These are phyloP conservation scores for Gallinago paraguaiae DNA, from an alignment of 2,113 vertebrate genomes.

Conservation along the genomic window DNA sequence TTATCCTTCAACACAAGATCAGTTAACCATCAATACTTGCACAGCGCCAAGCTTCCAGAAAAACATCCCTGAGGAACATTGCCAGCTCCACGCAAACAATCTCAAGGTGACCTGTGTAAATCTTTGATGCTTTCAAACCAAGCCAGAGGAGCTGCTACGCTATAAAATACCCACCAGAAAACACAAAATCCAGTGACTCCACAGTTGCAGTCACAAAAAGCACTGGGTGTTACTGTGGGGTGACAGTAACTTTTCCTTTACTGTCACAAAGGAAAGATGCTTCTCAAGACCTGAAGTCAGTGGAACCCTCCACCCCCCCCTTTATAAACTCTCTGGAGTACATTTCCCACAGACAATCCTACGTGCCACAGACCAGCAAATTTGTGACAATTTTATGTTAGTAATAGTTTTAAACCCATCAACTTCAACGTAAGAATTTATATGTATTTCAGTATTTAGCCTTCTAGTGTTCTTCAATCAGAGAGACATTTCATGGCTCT, in stretches of 20 bases:
- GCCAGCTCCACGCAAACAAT: background rate
- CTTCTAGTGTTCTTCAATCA: conserved; percentile 36
- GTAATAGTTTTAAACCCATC: background rate
- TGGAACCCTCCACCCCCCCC: too few relatives aligned
- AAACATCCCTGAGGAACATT: background rate
- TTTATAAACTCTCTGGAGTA: background rate
- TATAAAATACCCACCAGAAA: background rate
- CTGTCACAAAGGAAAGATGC: background rate
- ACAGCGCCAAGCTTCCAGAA: background rate
- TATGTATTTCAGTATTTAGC: background rate
- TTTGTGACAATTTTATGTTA: background rate
- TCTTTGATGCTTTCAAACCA: background rate
- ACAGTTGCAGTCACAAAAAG: background rate
- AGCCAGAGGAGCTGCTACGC: background rate
- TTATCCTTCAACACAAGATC: background rate
- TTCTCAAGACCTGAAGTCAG: background rate
- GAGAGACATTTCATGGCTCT: background rate
- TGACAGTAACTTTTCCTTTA: background rate
- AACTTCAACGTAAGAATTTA: background rate
- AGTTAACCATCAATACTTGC: background rate
- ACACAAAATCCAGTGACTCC: background rate
- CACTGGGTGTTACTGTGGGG: background rate
- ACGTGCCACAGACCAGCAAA: background rate
- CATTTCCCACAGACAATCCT: background rate
- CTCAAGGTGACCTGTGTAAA: background rate